Evolutionary conservation across 1,140 invertebrate species (phyloP).

Genomic region (Aphelenchoides besseyi): DNA sequence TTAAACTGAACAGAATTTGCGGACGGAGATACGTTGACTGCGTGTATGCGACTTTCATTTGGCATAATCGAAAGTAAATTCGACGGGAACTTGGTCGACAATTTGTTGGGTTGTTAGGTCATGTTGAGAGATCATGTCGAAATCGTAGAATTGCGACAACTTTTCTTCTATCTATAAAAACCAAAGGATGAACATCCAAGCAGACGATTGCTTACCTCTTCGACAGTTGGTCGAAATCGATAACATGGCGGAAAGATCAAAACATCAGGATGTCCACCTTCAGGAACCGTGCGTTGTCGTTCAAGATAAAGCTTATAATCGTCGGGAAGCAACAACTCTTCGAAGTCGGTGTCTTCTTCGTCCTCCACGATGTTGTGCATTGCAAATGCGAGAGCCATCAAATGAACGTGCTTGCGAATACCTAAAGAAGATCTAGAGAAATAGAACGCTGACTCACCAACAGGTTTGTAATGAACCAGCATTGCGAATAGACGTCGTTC

Average conservation of each 20-base stretch:
- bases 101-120: background rate
- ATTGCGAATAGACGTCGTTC: constrained; percentile 10
- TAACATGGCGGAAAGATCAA: constrained; percentile 13
- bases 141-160: constrained; percentile 9
- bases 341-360: constrained; percentile 15
- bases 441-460: constrained; percentile 11
- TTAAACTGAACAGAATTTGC: too few relatives aligned
- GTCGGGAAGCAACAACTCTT: background rate
- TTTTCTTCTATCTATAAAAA: constrained; percentile 12
- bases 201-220: constrained; percentile 2
- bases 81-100: background rate
- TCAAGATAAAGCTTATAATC: constrained; percentile 16
- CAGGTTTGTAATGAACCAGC: background rate
- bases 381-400: background rate
- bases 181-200: background rate
- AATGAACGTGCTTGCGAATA: background rate
- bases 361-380: constrained; percentile 17
- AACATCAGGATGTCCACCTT: background rate
- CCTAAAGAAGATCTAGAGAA: constrained; percentile 6
- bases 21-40: too few relatives aligned
- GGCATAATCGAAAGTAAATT: background rate
- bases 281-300: background rate
- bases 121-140: background rate
- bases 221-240: constrained; percentile 9
- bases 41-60: too few relatives aligned